Base-by-base conservation (phyloP, 1,140 invertebrate species). In the Bombus superbus region DNA sequence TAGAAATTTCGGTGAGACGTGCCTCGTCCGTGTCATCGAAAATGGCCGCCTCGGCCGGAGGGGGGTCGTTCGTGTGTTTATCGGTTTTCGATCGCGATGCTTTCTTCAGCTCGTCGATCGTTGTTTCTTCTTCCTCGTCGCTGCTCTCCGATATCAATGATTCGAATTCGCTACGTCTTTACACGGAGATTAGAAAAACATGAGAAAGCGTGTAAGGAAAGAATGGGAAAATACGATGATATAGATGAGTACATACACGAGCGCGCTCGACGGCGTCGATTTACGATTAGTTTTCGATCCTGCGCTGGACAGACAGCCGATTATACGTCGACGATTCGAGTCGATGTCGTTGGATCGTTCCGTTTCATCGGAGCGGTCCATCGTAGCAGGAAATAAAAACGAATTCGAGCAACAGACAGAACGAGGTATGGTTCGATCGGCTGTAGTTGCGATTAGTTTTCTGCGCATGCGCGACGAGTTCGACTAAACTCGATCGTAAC, bases 91-190 rank as follows among this genome's bases (percentile, higher is more conserved):
- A 22, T 66, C 35, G 38, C 11, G 22, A 44, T 25, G 22, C 2
- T 3, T 9, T 44, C 15, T 62, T 1, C 8, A 8, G 35, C 10
- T 64, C 35, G 59, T 40, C n/a, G 32, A 3, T 2, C n/a, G 22
- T 5, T 3, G 57, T n/a, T 0, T 69, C 38, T 25, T 90, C 82
- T 35, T 89, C 89, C 1, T 91, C 90, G 35, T 89, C 90, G 74
- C 86, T 90, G 35, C 85, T 88, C 18, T 88, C 90, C 47, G 86
- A 76, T 15, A 92, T 15, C 59, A 92, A 59, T 5, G 69, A 74
- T 35, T 92, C 91, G 57, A 92, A 92, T 79, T 85, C 57, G 42
- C 47, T n/a, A 22, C 79, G 86, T 44, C 90, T 91, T 35, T 32
- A 11, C 6, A 8, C 9, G 9, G 10, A 10, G 25, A 76, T 35